Base-by-base conservation (phyloP, 1,140 invertebrate genomes). In the Meteorus sp. region DNA sequence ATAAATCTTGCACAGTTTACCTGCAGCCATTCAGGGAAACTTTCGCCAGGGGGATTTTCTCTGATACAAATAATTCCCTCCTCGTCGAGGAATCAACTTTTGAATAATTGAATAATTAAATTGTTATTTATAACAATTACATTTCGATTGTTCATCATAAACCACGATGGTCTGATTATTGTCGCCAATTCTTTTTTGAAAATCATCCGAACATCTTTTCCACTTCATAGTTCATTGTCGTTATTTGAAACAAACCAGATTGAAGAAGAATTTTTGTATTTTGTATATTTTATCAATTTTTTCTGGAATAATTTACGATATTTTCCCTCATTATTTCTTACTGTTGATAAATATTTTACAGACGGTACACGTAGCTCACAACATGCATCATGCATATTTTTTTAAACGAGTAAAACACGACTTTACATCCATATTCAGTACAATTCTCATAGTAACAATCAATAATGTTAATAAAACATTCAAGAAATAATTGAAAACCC, bases 1-100 rank as follows among this genome's bases (percentile, higher is more conserved):
- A n/a, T n/a, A n/a, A n/a, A n/a, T n/a, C 37, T 55, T 8, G 62
- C 67, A 31, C 69, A 70, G 76, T 72, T 79, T 79, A 71, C 72
- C 72, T 79, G 78, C 78, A 80, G 78, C 78, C 78, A 80, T 79
- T 80, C 77, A 78, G 67, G 70, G 71, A 79, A 78, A 68, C 76
- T 71, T n/a, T 67, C 63, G 70, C 62, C 64, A 67, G 76, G 78
- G 39, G 72, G 69, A 71, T 62, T 62, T 57, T 60, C 43, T 51
- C 0, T 11, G 3, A 44, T 44, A 35, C 31, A 7, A 43, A 29
- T 11, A 45, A 45, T 45, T 45, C 13, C 3, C 1, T 45, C 15
- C 9, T 0, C n/a, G n/a, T n/a, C n/a, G n/a, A n/a, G n/a, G n/a
- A 37, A 56, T 45, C 19, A 33, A n/a, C 13, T 39, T 39, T 39